Evolutionary conservation across 2,888 invertebrate species (phyloP), one percentile per base, ranked within the genome.

Genomic region (Iselma pallidipennis): DNA sequence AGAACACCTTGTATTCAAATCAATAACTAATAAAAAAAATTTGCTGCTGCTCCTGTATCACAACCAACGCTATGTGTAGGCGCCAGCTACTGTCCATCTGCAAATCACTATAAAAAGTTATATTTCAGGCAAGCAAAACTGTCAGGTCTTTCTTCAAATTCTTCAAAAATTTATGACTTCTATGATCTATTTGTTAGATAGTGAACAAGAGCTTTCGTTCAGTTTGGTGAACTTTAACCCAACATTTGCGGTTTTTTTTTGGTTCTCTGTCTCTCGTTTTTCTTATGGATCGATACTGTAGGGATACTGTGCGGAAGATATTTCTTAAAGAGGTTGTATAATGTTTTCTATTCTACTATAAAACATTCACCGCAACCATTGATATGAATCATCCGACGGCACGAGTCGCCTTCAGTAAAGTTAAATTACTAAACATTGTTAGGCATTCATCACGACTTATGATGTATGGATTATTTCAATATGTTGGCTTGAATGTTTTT

Each of bases 351-450:
- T 64, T 60, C 60, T 57, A n/a, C n/a, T n/a, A 64, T 60, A 64
- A 64, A 64, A 42, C 64, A 64, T 64, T 64, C 60, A 64, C 64
- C 64, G 54, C 57, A 63, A 55, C 63, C 57, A 66, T 67, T 66
- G 70, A 71, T 70, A 70, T 71, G 71, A 71, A 71, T 71, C 71
- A 74, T 70, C 66, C 61, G 66, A 59, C 66, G 71, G 71, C 74
- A 74, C 74, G 74, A 72, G 69, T 72, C 71, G 72, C 72, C 74
- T 74, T 71, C 69, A 72, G 74, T 74, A 62, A 72, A 71, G 70
- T 71, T 72, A 72, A 74, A 74, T 74, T 71, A 71, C 72, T 69
- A 67, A 68, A 71, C 69, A 67, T 71, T 68, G 71, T 70, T 69
- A 66, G 66, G 66, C 67, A 70, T 71, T 71, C 70, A 70, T 71